Evolutionary conservation across 2,888 invertebrate species (phyloP).

Genomic region (Abscondita cerata): DNA sequence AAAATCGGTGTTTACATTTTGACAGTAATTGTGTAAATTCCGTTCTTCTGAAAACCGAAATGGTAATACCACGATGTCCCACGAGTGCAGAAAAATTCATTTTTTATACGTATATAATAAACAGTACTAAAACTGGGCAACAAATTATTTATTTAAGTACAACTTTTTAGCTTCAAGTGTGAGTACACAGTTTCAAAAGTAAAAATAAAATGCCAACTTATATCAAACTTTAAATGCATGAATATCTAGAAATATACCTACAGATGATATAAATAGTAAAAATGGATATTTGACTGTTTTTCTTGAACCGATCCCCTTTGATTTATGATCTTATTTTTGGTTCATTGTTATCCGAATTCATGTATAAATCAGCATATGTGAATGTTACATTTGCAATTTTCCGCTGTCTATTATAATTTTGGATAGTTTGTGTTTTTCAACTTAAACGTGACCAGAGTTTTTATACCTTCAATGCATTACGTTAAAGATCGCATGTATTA

Average conservation of each 20-base stretch:
- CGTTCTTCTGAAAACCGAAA: no score
- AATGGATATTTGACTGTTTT: constrained; percentile 26
- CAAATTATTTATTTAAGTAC: not conserved
- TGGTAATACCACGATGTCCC: no score
- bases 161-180: not conserved
- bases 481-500: not conserved
- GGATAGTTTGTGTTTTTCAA: constrained; percentile 11
- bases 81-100: no score
- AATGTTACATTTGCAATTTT: constrained; percentile 36
- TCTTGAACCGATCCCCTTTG: constrained; percentile 30
- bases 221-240: no score
- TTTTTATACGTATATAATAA: no score
- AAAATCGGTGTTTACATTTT: no score
- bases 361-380: constrained; percentile 41
- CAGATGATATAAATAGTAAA: constrained; percentile 14
- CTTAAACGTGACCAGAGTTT: constrained; percentile 8
- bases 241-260: no score
- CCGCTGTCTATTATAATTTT: constrained; percentile 16
- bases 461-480: constrained; percentile 3
- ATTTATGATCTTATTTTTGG: constrained; percentile 37
- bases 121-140: no score
- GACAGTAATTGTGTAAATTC: no score
- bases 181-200: not conserved
- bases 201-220: no score
- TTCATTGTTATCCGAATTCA: constrained; percentile 37